These are phyloP conservation scores for Muscicapa comitata DNA, from an alignment of 2,797 vertebrate genomes.

Conservation along the genomic window DNA sequence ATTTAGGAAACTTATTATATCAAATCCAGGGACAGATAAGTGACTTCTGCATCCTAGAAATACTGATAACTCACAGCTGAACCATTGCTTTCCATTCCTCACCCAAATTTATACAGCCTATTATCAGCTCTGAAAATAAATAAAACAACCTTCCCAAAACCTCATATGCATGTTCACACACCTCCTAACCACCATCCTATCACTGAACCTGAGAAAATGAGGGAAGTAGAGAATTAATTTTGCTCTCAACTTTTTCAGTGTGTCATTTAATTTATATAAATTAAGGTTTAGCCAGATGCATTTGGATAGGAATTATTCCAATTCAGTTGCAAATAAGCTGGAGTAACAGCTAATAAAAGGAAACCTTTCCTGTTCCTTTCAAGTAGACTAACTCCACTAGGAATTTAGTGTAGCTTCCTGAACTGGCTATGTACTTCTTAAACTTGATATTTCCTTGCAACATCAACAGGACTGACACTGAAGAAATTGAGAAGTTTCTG, in stretches of 20 bases:
- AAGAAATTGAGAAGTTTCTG: neutral
- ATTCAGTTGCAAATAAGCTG: neutral
- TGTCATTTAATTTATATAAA: neutral
- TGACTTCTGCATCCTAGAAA: neutral
- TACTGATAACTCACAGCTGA: neutral
- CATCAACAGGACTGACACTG: neutral
- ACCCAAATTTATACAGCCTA: neutral
- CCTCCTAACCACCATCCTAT: neutral
- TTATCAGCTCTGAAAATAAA: neutral
- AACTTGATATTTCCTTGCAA: neutral
- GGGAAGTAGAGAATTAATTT: neutral
- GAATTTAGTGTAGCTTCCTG: constrained; percentile 32
- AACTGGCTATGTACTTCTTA: neutral
- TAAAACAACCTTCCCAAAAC: neutral
- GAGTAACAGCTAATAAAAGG: constrained; percentile 47
- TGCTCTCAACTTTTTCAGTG: neutral
- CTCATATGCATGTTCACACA: neutral
- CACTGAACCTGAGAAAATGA: neutral
- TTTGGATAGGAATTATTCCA: constrained; percentile 1
- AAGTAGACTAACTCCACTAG: neutral
- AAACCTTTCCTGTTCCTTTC: constrained; percentile 13
- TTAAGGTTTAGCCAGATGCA: neutral
- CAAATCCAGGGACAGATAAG: neutral
- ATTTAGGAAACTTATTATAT: neutral
- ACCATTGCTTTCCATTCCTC: neutral